Conservation (phyloP, 2,113 vertebrate species). For the Ctenomys sociabilis region DNA sequence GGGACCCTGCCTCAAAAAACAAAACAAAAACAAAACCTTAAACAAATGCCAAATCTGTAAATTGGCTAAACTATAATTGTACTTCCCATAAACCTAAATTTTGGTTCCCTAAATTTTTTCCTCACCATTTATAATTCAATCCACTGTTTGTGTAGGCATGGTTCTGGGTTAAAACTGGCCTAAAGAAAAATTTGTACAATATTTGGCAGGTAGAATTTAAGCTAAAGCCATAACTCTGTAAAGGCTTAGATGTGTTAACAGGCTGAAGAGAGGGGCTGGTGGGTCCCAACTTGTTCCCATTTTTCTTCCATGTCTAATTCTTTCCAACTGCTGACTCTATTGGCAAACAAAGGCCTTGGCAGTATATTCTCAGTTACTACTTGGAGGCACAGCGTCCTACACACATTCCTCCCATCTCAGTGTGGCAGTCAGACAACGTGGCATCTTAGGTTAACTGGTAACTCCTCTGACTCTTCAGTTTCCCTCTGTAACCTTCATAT, state of each 20-base stretch:
- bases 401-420: neutral
- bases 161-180: neutral
- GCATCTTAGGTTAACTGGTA: neutral
- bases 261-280: neutral
- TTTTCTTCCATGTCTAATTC: neutral
- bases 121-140: neutral
- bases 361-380: neutral
- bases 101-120: neutral
- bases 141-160: neutral
- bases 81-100: neutral
- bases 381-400: neutral
- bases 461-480: neutral
- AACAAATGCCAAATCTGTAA: neutral
- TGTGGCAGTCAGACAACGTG: neutral
- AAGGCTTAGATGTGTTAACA: neutral
- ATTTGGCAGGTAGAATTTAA: neutral
- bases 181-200: neutral
- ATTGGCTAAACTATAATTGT: neutral
- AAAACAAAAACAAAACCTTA: too few relatives aligned
- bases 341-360: neutral
- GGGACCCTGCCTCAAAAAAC: too few relatives aligned
- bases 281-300: neutral
- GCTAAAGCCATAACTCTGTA: neutral
- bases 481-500: neutral
- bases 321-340: neutral